Conservation (phyloP, 2,797 vertebrate genomes). For the Brotula barbata region DNA sequence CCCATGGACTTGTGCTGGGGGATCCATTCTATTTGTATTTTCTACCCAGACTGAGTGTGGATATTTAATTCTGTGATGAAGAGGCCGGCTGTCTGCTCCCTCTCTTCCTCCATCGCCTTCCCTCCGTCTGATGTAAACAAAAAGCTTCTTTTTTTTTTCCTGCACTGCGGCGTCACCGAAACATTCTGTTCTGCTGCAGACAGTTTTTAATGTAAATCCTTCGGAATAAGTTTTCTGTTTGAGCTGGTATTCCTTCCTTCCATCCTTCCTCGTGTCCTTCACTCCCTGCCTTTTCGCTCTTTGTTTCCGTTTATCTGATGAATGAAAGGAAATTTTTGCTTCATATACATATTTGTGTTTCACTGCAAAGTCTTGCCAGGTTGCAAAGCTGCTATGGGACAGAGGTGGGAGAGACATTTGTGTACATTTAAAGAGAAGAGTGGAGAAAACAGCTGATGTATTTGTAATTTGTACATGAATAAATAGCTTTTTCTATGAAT, state of each 20-base stretch:
- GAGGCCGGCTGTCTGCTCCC: slow-evolving; percentile 52
- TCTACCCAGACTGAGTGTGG: slow-evolving; percentile 69
- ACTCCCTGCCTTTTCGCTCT: slow-evolving; percentile 58
- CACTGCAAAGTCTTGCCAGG: slow-evolving; percentile 84
- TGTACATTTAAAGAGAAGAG: slow-evolving; percentile 86
- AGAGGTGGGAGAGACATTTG: slow-evolving; percentile 78
- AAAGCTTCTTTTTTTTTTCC: slow-evolving; percentile 26
- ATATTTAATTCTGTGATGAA: slow-evolving; percentile 76
- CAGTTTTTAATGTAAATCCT: slow-evolving; percentile 56
- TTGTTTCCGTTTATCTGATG: slow-evolving; percentile 70
- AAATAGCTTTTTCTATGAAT: slow-evolving; percentile 86
- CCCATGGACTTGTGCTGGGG: slow-evolving; percentile 83
- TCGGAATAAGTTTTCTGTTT: slow-evolving; percentile 69
- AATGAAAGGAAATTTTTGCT: slow-evolving; percentile 66
- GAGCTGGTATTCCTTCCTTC: slow-evolving; percentile 14
- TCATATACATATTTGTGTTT: slow-evolving; percentile 78
- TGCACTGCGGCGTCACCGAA: slow-evolving; percentile 67
- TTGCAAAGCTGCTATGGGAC: slow-evolving; percentile 89
- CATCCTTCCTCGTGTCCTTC: slow-evolving; percentile 17
- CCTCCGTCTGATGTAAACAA: slow-evolving; percentile 71
- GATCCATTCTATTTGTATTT: slow-evolving; percentile 76
- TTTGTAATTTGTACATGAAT: slow-evolving; percentile 91
- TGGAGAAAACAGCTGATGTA: slow-evolving; percentile 77
- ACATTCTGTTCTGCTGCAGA: slow-evolving; percentile 65
- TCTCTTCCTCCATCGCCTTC: slow-evolving; percentile 36